Evolutionary conservation across 1,140 invertebrate genomes (phyloP), one percentile per base, ranked within the genome.

Genomic region (Ephestia elutella): DNA sequence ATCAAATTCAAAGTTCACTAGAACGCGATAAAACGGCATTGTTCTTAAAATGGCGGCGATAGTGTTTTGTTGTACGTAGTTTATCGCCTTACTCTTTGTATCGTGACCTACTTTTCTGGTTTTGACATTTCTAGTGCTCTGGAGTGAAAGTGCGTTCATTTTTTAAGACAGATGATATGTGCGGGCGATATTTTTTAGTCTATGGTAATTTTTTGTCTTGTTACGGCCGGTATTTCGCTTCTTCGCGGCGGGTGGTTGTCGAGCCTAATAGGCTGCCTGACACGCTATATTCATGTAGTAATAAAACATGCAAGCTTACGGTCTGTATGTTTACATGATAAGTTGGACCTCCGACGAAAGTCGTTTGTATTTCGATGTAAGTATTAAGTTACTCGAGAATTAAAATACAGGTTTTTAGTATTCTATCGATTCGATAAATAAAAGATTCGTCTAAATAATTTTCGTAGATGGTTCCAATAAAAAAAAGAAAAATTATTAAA

Each of bases 1-100:
- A 77, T 83, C 80, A 73, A 69, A 75, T 80, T 76, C 78, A 54
- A 65, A 71, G 67, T 75, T 79, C 75, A 64, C 30, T 70, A 60
- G 71, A 79, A 75, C 56, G 59, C 68, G 75, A 82, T 80, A 82
- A 74, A 73, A 57, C 38, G 60, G 57, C 68, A 76, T 82, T 80
- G 78, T 82, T 79, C 65, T 56, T 64, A 71, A 60, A 69, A 69
- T 53, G 66, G 56, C 59, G 57, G 62, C 70, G 71, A 70, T 70
- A 73, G 68, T 68, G 63, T 72, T 71, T 63, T 57, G 70, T 77
- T 71, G 66, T 28, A 57, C 50, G 51, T 53, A 56, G 64, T 60
- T 58, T 61, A 54, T 56, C 44, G 38, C 51, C 35, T 17, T 32
- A 57, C 50, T 65, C 73, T 78, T 76, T 78, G 75, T 73, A 70